Conservation (phyloP, 1,140 invertebrate species). For the Galleria mellonella region DNA sequence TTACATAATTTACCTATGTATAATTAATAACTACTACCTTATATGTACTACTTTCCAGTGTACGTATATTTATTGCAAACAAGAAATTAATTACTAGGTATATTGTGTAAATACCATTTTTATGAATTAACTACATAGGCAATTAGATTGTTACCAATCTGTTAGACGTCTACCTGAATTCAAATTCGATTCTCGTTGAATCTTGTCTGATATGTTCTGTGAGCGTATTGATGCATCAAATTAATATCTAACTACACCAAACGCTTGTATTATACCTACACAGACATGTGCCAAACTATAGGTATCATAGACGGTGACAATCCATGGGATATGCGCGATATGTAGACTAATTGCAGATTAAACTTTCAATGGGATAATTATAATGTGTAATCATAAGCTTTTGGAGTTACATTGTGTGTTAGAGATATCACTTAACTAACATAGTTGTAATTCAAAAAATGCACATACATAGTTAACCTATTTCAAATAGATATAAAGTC, state of each 20-base stretch:
- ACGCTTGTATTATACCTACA: neutral
- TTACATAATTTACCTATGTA: too few species aligned
- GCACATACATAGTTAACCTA: slow-evolving; percentile 38
- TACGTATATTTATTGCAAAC: too few species aligned
- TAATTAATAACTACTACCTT: too few species aligned
- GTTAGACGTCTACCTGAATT: too few species aligned
- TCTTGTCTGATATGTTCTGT: too few species aligned
- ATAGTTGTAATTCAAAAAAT: slow-evolving; percentile 35
- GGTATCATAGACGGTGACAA: slow-evolving; percentile 13
- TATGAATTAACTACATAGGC: too few species aligned
- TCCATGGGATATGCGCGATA: slow-evolving; percentile 14
- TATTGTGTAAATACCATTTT: too few species aligned
- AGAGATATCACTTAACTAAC: slow-evolving; percentile 35
- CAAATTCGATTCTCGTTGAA: too few species aligned
- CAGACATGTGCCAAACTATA: slow-evolving; percentile 29
- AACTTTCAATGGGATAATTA: slow-evolving; percentile 13
- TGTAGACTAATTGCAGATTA: slow-evolving; percentile 8
- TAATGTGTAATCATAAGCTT: slow-evolving; percentile 26
- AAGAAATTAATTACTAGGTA: too few species aligned
- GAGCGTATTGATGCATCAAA: too few species aligned
- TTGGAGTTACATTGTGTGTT: slow-evolving; percentile 40
- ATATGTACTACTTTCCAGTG: too few species aligned
- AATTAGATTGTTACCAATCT: too few species aligned
- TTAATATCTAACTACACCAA: slow-evolving; percentile 3
- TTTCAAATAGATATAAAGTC: slow-evolving; percentile 40